A percentile compares a stretch with the other conserved stretches of the same genome.
These are phyloP conservation scores for Drosophila borealis DNA, from an alignment of 2,888 invertebrate genomes.

Conservation along the genomic window DNA sequence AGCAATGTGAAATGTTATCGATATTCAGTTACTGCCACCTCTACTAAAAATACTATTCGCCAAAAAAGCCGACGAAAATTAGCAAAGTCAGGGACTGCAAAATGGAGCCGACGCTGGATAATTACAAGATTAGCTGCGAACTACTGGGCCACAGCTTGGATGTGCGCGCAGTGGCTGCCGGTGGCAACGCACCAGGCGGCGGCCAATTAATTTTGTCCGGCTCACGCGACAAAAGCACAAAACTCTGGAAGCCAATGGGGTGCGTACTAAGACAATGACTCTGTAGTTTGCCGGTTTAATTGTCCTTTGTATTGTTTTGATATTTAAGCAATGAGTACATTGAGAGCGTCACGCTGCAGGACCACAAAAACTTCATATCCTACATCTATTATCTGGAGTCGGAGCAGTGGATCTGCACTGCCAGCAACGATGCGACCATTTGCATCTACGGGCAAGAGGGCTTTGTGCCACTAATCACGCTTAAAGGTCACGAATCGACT, in stretches of 20 bases:
- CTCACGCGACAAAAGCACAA: slow-evolving; percentile 94
- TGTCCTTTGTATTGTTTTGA: too few species aligned
- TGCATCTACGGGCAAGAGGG: slow-evolving; percentile 91
- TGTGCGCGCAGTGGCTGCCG: slow-evolving; percentile 90
- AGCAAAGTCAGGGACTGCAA: slow-evolving; percentile 41
- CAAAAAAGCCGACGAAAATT: slow-evolving; percentile 47
- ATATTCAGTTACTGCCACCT: slow-evolving; percentile 25
- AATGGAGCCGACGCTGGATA: slow-evolving; percentile 82
- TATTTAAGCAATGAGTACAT: slow-evolving; percentile 87
- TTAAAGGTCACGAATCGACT: slow-evolving; percentile 89
- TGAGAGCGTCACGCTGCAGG: slow-evolving; percentile 89
- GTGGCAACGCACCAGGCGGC: slow-evolving; percentile 86
- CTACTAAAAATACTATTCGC: slow-evolving; percentile 23
- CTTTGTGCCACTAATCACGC: slow-evolving; percentile 88
- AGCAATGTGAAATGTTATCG: slow-evolving; percentile 16
- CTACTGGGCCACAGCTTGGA: slow-evolving; percentile 93
- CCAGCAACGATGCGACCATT: slow-evolving; percentile 94
- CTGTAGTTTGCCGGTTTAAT: too few species aligned
- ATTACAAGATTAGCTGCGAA: slow-evolving; percentile 92
- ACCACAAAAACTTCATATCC: slow-evolving; percentile 94
- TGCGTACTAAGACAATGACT: slow-evolving; percentile 50
- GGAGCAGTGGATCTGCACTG: slow-evolving; percentile 93
- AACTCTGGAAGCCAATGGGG: slow-evolving; percentile 93
- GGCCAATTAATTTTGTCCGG: slow-evolving; percentile 91
- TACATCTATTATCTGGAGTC: slow-evolving; percentile 91